phyloP scores from a whole-genome alignment of 2,113 vertebrate genomes.

The Haemorhous mexicanus region DNA sequence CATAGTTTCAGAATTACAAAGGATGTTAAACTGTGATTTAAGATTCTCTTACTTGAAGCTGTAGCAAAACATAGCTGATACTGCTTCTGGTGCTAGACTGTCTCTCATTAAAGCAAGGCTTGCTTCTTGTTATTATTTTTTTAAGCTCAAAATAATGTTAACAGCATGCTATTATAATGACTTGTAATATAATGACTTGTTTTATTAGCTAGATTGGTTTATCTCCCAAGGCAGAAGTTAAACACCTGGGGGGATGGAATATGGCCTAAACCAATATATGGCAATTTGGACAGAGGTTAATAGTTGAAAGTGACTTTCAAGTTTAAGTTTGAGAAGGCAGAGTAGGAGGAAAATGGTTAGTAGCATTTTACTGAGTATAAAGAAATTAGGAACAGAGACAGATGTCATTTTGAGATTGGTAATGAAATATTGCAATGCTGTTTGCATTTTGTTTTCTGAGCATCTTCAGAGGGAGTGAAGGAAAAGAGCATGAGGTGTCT shows the following conservation, averaged over 20 bases:
- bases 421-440: background rate
- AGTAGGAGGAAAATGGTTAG: background rate
- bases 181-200: background rate
- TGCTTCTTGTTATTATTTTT: background rate
- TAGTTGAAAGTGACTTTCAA: background rate
- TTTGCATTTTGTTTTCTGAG: background rate
- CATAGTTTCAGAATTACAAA: background rate
- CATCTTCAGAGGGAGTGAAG: background rate
- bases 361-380: background rate
- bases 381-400: background rate
- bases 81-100: background rate
- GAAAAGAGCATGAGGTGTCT: background rate
- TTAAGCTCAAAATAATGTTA: background rate
- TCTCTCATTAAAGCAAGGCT: background rate
- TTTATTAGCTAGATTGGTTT: background rate
- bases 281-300: background rate
- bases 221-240: background rate
- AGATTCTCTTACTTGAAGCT: background rate
- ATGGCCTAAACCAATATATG: background rate
- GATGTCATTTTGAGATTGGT: background rate
- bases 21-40: background rate
- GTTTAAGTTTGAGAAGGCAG: background rate
- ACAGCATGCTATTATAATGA: background rate
- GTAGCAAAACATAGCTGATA: background rate
- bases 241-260: background rate